Base-by-base conservation (phyloP, 1,140 invertebrate genomes). In the Heterodera carotae region DNA sequence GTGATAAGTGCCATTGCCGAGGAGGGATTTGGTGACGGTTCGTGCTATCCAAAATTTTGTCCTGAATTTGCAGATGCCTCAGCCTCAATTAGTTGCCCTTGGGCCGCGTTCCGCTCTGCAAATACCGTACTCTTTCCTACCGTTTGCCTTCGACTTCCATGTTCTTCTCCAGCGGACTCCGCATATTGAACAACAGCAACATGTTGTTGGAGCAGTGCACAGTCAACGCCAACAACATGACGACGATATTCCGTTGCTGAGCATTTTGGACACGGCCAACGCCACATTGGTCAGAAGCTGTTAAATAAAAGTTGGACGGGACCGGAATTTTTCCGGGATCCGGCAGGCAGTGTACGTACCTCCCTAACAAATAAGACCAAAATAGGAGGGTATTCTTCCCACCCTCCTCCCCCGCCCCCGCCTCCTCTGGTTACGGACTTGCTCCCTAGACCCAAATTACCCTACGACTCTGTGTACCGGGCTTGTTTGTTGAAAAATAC, bases 111-210 rank as follows among this genome's bases (percentile, higher is more conserved):
- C 76, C 7, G 62, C 60, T 3, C 80, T 88, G 8, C 78, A 83
- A 69, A 76, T 86, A 31, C 82, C 86, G 10, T 86, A 88, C 72
- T 82, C 86, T 15, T 86, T 86, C 67, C 80, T 86, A 22, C 85
- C 85, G 31, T 87, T 86, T 59, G 64, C 84, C 12, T 81, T 86
- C 33, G 85, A 86, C 62, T 86, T 86, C 64, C 77, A 84, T 39
- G 39, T 88, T 22, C 62, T 86, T 25, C 69, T 81, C 18, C n/a
- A 76, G 56, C 48, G 36, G 10, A 5, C 39, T 33, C 56, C n/a
- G 70, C 33, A 39, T 6, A 39, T 39, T 4, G 4, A 53, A 18
- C 48, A 18, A 15, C 48, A 53, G 18, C 48, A 53, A 18, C 12
- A 53, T 18, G 4, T 4, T 18, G 48, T 53, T 22, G 48, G 48